phyloP scores from a whole-genome alignment of 2,113 vertebrate genomes.

The Ahaetulla prasina region DNA sequence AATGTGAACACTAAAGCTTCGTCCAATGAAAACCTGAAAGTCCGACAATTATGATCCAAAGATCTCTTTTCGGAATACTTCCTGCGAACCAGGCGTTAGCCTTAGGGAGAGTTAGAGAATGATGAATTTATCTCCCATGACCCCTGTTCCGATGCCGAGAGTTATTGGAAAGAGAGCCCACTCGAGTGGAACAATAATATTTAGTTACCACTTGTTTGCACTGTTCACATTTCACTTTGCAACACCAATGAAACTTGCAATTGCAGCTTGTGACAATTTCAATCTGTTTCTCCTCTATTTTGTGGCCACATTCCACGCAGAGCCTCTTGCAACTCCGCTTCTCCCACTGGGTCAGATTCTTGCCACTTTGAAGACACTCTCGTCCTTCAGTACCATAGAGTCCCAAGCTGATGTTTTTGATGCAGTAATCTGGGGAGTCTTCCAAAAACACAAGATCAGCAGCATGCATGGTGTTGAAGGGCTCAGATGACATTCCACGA shows the following conservation, averaged over 20 bases:
- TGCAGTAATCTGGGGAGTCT: slow-evolving; percentile 92
- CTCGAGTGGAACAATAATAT: slow-evolving; percentile 77
- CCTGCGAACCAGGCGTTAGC: not conserved
- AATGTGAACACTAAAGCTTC: not conserved
- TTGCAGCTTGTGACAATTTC: slow-evolving; percentile 88
- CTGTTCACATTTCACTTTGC: slow-evolving; percentile 87
- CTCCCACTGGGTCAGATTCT: slow-evolving; percentile 77
- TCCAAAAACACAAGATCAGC: slow-evolving; percentile 87
- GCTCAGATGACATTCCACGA: slow-evolving; percentile 70
- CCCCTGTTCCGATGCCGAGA: slow-evolving; percentile 60
- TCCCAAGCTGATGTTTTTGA: slow-evolving; percentile 82
- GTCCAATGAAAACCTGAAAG: not conserved
- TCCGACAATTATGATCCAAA: not conserved
- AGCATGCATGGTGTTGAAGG: slow-evolving; percentile 75
- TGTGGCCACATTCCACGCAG: slow-evolving; percentile 86
- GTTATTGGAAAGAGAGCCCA: slow-evolving; percentile 46
- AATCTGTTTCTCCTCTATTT: slow-evolving; percentile 75
- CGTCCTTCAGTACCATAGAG: slow-evolving; percentile 86
- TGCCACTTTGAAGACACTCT: slow-evolving; percentile 82
- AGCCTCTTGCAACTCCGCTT: slow-evolving; percentile 81
- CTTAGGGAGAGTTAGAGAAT: not conserved
- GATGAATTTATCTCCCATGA: slow-evolving; percentile 55
- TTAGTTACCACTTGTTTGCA: slow-evolving; percentile 82
- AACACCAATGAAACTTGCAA: slow-evolving; percentile 97
- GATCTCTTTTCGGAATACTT: not conserved